Percentiles rank a stretch among this genome's conserved stretches.
Conservation (phyloP, 2,888 invertebrate genomes). For the Ditylenchus weischeri region DNA sequence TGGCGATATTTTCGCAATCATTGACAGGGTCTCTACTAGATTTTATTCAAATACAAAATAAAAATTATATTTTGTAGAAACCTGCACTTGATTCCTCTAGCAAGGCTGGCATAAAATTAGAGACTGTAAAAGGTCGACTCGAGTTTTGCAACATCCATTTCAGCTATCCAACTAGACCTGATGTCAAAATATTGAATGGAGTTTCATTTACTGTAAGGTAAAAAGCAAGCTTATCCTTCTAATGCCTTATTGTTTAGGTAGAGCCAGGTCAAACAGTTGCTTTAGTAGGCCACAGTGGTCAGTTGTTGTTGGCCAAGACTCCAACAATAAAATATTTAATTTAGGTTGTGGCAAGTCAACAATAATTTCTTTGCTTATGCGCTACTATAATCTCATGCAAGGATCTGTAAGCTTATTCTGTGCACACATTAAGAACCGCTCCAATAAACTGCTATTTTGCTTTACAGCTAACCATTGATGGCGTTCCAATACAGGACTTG, state of each 20-base stretch:
- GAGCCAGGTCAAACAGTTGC: slow-evolving; percentile 48
- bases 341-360: slow-evolving; percentile 51
- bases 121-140: slow-evolving; percentile 60
- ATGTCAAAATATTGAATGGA: slow-evolving; percentile 53
- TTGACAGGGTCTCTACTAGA: slow-evolving; percentile 59
- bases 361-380: slow-evolving; percentile 42
- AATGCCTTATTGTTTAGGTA: slow-evolving; percentile 23
- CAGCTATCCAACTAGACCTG: slow-evolving; percentile 61
- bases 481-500: slow-evolving; percentile 47
- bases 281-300: slow-evolving; percentile 45
- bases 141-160: slow-evolving; percentile 61
- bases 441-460: not conserved
- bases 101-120: slow-evolving; percentile 60
- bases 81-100: slow-evolving; percentile 62
- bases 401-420: slow-evolving; percentile 24
- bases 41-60: not conserved
- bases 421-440: not conserved
- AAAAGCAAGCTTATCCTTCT: not conserved
- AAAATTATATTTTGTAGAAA: slow-evolving; percentile 43
- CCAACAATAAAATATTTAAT: no score
- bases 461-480: slow-evolving; percentile 60
- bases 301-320: no score
- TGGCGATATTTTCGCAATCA: slow-evolving; percentile 63
- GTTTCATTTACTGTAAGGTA: slow-evolving; percentile 37
- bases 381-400: slow-evolving; percentile 45